Base-by-base conservation (phyloP, 37 sponge, comb jelly and placozoan species). In the Mnemiopsis leidyi region DNA sequence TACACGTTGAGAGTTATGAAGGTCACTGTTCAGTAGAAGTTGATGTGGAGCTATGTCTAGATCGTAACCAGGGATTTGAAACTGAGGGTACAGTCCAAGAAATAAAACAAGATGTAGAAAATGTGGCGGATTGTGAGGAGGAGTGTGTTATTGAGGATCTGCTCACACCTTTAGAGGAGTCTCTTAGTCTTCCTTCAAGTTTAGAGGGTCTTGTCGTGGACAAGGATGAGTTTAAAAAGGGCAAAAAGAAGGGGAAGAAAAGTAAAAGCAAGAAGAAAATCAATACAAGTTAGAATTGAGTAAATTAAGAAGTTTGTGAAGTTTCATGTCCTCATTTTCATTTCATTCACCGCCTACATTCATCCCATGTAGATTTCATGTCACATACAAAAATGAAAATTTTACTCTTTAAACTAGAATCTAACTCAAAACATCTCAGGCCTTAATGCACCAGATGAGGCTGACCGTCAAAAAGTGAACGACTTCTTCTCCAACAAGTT, bases 401-500 rank as follows among this genome's bases (percentile, higher is more conserved):
- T n/a, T n/a, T n/a, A n/a, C n/a, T n/a, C n/a, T n/a, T n/a, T n/a
- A n/a, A n/a, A n/a, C n/a, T n/a, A n/a, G n/a, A n/a, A n/a, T n/a
- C n/a, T n/a, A n/a, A n/a, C n/a, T n/a, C n/a, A n/a, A 18, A 48
- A 5, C 61, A 48, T 48, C 13, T 48, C 61, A 48, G 61, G 9
- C 5, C 9, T 48, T 13, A 48, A 33, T 7, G 3, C 36, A 33
- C 1, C 40, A 7, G 90, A 85, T n/a, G 90, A 85, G 24, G 90
- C 48, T 0, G 90, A 85, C 35, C 40, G 40, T 29, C 90, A 85
- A 37, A 85, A 85, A 40, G 90, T 85, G n/a, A 85, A 85, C 48
- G 90, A 85, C 23, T 85, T 85, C 90, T 85, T 85, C 30, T 85
- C 90, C 90, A 40, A 38, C 25, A 38, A 40, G 3, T 85, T 85